phyloP scores from a whole-genome alignment of 1,140 invertebrate genomes.

The Drosophila hydei region DNA sequence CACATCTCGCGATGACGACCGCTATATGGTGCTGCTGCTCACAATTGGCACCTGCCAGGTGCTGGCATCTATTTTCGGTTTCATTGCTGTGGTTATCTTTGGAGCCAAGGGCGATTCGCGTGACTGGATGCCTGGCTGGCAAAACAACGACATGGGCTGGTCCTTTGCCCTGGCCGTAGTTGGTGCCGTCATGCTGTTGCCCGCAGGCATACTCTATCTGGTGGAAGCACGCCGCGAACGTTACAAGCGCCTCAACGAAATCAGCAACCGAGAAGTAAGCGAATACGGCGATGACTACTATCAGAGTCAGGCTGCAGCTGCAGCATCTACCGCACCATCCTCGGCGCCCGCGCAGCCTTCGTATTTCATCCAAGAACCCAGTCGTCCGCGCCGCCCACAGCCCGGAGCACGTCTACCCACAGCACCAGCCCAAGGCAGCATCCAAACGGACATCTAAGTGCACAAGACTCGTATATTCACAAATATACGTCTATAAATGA shows the following conservation, averaged over 20 bases:
- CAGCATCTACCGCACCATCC: constrained; percentile 49
- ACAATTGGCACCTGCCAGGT: constrained; percentile 89
- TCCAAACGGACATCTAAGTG: constrained; percentile 75
- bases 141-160: constrained; percentile 98
- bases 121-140: constrained; percentile 98
- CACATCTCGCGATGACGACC: constrained; percentile 91
- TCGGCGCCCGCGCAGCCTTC: constrained; percentile 77
- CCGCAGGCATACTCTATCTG: constrained; percentile 91
- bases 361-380: constrained; percentile 70
- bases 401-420: constrained; percentile 55
- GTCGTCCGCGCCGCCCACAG: constrained; percentile 73
- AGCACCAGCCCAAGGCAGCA: constrained; percentile 53
- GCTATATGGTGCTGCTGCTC: constrained; percentile 89
- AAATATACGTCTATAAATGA: too few species aligned
- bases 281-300: constrained; percentile 86
- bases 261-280: constrained; percentile 87
- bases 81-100: constrained; percentile 88
- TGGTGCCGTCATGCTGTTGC: constrained; percentile 89
- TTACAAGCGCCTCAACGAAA: constrained; percentile 88
- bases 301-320: constrained; percentile 61
- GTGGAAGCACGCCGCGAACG: constrained; percentile 91
- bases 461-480: background rate
- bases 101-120: constrained; percentile 94
- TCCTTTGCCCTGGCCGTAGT: constrained; percentile 94
- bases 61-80: constrained; percentile 89